Evolutionary conservation across 2,797 vertebrate species (phyloP), one percentile per base, ranked within the genome.

Genomic region (Anguilla anguilla): DNA sequence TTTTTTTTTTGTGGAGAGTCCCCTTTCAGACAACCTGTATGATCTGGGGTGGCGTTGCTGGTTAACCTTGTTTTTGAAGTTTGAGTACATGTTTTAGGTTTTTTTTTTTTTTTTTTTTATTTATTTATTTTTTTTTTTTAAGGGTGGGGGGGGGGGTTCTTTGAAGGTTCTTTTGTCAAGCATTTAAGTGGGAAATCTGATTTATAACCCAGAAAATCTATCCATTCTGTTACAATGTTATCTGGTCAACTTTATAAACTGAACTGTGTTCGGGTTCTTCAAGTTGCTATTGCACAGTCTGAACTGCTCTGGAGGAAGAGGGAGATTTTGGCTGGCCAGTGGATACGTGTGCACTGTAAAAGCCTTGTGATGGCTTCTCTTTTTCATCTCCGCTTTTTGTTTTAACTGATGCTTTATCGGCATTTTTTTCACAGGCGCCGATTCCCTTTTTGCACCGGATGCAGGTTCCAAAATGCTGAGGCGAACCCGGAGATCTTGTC

Each of bases 391-490:
- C 28, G 9, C 9, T 77, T 28, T 35, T 51, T 84, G 28, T 43
- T 83, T 22, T 72, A 7, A 22, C 28, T 85, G 31, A 25, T 17
- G n/a, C 11, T 85, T 25, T 87, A 61, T 64, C 55, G 61, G 15
- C 84, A 25, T 85, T 19, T 81, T 55, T 31, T 55, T 84, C 59
- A 64, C 88, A 88, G 88, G 67, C 25, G 82, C 59, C 57, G 59
- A 83, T 28, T 67, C 61, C 51, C 55, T 84, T 82, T 90, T 89
- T 84, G 83, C 89, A 89, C 89, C 88, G 89, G 88, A 89, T 86
- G 77, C 87, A 87, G 22, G 83, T 86, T 67, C 85, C 82, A 87
- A 89, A 87, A 72, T 53, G 57, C 86, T 72, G 69, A 84, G 84
- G 88, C 87, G 49, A 31, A 85, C 59, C 51, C 31, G 69, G 89